phyloP scores from a whole-genome alignment of 1,140 invertebrate genomes.

The Hyles euphorbiae region DNA sequence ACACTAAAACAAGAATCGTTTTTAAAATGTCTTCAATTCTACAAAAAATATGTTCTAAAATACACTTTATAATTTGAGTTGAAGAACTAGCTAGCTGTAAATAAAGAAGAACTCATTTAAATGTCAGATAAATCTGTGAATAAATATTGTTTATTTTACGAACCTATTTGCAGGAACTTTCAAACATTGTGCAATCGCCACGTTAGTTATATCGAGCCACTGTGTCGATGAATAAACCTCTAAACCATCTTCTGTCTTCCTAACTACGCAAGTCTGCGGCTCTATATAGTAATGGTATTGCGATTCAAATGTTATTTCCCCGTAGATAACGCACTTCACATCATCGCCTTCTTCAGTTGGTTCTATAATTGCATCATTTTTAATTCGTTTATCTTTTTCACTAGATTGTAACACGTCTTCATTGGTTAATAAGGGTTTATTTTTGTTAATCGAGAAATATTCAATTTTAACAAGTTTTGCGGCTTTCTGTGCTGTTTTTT shows the following conservation, averaged over 20 bases:
- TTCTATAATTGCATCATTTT: slow-evolving; percentile 11
- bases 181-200: slow-evolving; percentile 74
- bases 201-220: slow-evolving; percentile 78
- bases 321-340: slow-evolving; percentile 55
- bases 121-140: background rate
- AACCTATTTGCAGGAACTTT: slow-evolving; percentile 55
- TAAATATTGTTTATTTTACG: background rate
- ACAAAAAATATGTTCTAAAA: background rate
- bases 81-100: too few relatives aligned
- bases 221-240: slow-evolving; percentile 78
- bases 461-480: slow-evolving; percentile 80
- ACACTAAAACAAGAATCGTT: slow-evolving; percentile 66
- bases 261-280: slow-evolving; percentile 76
- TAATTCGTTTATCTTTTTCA: slow-evolving; percentile 29
- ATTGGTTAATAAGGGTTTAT: slow-evolving; percentile 21
- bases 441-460: slow-evolving; percentile 65
- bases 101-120: background rate
- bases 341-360: slow-evolving; percentile 42
- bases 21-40: background rate
- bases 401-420: slow-evolving; percentile 39
- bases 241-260: slow-evolving; percentile 80
- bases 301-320: slow-evolving; percentile 36
- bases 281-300: slow-evolving; percentile 71
- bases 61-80: background rate
- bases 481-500: slow-evolving; percentile 78